Evolutionary conservation across 2,113 vertebrate genomes (phyloP), one percentile per base, ranked within the genome.

Genomic region (Oncorhynchus keta): DNA sequence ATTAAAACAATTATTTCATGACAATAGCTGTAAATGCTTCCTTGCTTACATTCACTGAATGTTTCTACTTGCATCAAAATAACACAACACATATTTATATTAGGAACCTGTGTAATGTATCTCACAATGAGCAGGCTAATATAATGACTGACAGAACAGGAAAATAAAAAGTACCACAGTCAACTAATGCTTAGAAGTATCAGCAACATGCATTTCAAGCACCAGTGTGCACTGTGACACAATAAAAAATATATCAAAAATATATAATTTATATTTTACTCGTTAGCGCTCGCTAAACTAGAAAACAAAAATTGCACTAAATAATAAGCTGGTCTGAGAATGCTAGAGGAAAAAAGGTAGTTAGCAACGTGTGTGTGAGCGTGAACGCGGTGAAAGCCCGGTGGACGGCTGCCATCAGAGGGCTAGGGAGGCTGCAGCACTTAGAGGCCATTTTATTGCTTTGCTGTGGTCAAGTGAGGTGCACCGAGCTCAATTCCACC

Each of bases 401-500:
- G 74, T 81, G 83, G 86, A 90, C 80, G 83, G 84, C 82, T 91
- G 87, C 90, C 90, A 89, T 91, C 85, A 89, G 82, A 90, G 85
- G 83, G 90, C 84, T 79, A 87, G 78, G 67, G 86, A 90, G 83
- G 89, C 91, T 86, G 71, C 81, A 84, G 91, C 89, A 92, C 91
- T 93, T 92, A 93, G 89, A 92, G 90, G 91, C 91, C 91, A 93
- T 94, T 94, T 93, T 92, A 92, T 91, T 92, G 91, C 93, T 91
- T 90, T 89, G 91, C 93, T 92, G 91, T 93, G 93, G 94, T 94
- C 94, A 94, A 93, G 93, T 93, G 94, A 93, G 93, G 93, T 92
- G 90, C 92, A 90, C 87, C 83, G 77, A 92, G 92, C 93, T 93
- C 93, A 93, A 91, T 91, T 92, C 92, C 92, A 89, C 88, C 87